These are phyloP conservation scores for Coregonus suidteri DNA, from an alignment of 2,797 vertebrate genomes.

Conservation along the genomic window DNA sequence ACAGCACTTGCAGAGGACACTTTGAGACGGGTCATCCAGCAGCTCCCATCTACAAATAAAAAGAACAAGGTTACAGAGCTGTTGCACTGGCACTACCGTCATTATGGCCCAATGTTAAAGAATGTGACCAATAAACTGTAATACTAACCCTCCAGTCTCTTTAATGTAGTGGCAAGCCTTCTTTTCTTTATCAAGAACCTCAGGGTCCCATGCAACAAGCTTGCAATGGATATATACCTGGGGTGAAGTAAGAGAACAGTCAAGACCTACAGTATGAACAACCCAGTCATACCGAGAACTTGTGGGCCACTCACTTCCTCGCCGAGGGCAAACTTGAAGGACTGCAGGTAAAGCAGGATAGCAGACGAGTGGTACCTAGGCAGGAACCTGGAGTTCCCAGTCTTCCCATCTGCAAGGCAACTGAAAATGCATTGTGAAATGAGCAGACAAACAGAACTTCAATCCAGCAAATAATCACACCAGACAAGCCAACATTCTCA, in stretches of 20 bases:
- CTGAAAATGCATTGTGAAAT: conserved; percentile 38
- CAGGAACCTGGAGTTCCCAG: conserved; percentile 67
- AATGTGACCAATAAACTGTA: neutral
- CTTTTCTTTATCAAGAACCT: conserved; percentile 29
- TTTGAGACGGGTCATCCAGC: conserved; percentile 61
- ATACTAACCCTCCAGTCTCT: conserved; percentile 59
- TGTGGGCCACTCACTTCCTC: conserved; percentile 61
- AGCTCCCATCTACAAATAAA: conserved; percentile 69
- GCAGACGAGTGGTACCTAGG: conserved; percentile 68
- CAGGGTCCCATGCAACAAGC: conserved; percentile 72
- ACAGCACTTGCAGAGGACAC: conserved; percentile 71
- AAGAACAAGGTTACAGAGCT: neutral
- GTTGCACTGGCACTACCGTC: neutral
- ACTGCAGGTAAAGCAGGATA: conserved; percentile 68
- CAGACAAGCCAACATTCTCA: too few relatives aligned
- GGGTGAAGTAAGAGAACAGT: neutral
- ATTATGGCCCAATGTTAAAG: neutral
- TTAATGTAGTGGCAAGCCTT: conserved; percentile 79
- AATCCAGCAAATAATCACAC: neutral
- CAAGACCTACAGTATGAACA: neutral
- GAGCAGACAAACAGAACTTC: too few relatives aligned
- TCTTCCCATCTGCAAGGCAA: conserved; percentile 73
- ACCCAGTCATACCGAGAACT: neutral
- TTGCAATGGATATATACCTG: conserved; percentile 85
- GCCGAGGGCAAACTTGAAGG: conserved; percentile 63